phyloP scores from a whole-genome alignment of 1,140 invertebrate species.

The Chelonus insularis region DNA sequence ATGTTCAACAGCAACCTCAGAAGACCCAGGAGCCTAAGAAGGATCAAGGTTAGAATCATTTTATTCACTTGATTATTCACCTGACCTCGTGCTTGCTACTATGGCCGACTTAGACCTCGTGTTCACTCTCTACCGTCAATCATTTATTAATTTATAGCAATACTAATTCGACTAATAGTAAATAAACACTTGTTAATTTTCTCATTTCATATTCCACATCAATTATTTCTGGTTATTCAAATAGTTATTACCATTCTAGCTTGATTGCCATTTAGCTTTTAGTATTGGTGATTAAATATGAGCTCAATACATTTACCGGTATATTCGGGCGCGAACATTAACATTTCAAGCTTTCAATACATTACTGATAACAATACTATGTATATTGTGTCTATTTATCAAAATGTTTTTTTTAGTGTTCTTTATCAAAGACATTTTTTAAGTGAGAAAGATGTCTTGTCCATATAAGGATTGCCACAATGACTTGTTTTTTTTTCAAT shows the following conservation, averaged over 20 bases:
- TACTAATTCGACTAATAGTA: too few relatives aligned
- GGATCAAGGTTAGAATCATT: slow-evolving; percentile 65
- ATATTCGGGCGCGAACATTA: not conserved
- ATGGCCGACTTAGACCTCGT: slow-evolving; percentile 38
- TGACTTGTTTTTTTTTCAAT: not conserved
- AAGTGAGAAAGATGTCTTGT: slow-evolving; percentile 1
- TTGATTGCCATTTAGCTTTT: too few relatives aligned
- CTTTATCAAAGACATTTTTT: too few relatives aligned
- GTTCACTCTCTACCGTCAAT: slow-evolving; percentile 9
- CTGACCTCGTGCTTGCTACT: slow-evolving; percentile 6
- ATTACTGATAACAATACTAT: too few relatives aligned
- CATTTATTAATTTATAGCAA: too few relatives aligned
- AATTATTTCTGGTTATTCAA: too few relatives aligned
- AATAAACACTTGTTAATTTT: too few relatives aligned
- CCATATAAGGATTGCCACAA: slow-evolving; percentile 4
- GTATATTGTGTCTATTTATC: too few relatives aligned
- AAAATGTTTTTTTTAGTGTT: too few relatives aligned
- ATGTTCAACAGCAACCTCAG: slow-evolving; percentile 66
- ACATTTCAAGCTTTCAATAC: not conserved
- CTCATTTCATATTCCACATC: too few relatives aligned
- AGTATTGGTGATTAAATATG: too few relatives aligned
- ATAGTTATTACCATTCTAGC: too few relatives aligned
- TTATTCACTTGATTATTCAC: slow-evolving; percentile 22
- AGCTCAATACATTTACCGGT: not conserved
- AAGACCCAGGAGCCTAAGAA: slow-evolving; percentile 64